These are phyloP conservation scores for Callipepla californica DNA, from an alignment of 2,113 vertebrate genomes.

Conservation along the genomic window DNA sequence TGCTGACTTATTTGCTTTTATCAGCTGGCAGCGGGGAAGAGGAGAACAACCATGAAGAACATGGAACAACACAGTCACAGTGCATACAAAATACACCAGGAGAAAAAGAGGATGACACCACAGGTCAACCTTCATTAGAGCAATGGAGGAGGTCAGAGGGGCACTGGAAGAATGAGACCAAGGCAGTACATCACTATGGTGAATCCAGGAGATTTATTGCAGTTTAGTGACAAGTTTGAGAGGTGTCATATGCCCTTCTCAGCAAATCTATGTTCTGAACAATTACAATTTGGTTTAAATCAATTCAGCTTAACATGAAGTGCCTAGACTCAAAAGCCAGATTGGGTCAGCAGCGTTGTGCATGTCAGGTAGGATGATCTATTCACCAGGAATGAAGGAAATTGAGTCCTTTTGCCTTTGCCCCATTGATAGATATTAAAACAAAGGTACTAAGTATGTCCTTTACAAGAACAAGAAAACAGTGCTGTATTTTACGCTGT, in stretches of 20 bases:
- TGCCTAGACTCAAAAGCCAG: neutral
- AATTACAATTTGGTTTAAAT: neutral
- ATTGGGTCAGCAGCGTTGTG: neutral
- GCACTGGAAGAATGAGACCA: neutral
- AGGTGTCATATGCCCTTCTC: slow-evolving; percentile 1
- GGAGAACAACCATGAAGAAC: neutral
- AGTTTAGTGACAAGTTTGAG: slow-evolving; percentile 75
- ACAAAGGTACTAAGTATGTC: neutral
- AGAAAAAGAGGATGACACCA: neutral
- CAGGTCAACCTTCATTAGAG: slow-evolving; percentile 2
- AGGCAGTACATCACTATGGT: slow-evolving; percentile 23
- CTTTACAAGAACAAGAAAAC: neutral
- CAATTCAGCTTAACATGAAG: neutral
- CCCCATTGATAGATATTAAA: neutral
- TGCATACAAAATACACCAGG: slow-evolving; percentile 1
- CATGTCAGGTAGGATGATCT: slow-evolving; percentile 17
- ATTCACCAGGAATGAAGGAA: neutral
- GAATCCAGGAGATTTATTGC: slow-evolving; percentile 34
- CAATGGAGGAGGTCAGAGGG: neutral
- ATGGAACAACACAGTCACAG: slow-evolving; percentile 14
- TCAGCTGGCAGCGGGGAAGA: neutral
- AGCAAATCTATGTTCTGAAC: neutral
- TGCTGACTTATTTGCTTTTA: neutral
- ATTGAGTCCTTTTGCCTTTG: neutral
- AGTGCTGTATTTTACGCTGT: neutral